These are phyloP conservation scores for Aphidoletes aphidimyza DNA, from an alignment of 2,888 invertebrate genomes.

Conservation along the genomic window DNA sequence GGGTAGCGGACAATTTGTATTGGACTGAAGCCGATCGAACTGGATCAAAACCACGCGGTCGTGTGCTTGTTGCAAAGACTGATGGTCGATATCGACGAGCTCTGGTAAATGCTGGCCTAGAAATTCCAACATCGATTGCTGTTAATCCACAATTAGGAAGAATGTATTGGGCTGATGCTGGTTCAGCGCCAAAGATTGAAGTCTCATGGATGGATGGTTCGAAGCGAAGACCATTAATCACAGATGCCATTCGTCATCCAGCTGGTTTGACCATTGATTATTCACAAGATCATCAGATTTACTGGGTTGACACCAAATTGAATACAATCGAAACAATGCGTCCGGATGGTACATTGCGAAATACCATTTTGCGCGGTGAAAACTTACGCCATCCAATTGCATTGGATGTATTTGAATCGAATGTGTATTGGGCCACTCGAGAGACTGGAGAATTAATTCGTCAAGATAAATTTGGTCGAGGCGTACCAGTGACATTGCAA, in stretches of 20 bases:
- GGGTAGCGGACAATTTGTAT: slow-evolving; percentile 92
- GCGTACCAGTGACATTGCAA: slow-evolving; percentile 85
- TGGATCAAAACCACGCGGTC: slow-evolving; percentile 78
- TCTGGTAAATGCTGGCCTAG: slow-evolving; percentile 80
- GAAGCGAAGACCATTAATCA: slow-evolving; percentile 82
- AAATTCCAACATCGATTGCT: slow-evolving; percentile 88
- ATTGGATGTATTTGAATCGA: slow-evolving; percentile 93
- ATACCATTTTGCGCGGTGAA: slow-evolving; percentile 79
- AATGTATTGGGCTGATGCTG: slow-evolving; percentile 95
- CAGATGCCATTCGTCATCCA: slow-evolving; percentile 85
- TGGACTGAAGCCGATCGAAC: slow-evolving; percentile 89
- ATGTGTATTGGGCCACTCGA: slow-evolving; percentile 91
- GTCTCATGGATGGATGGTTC: slow-evolving; percentile 97
- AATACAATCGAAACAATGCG: slow-evolving; percentile 89
- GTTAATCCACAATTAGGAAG: slow-evolving; percentile 87
- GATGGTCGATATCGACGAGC: slow-evolving; percentile 90
- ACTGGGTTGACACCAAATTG: slow-evolving; percentile 95
- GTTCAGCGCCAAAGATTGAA: slow-evolving; percentile 92
- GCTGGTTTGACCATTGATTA: slow-evolving; percentile 91
- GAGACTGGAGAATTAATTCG: slow-evolving; percentile 80
- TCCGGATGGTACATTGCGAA: slow-evolving; percentile 82
- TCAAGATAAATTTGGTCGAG: slow-evolving; percentile 97
- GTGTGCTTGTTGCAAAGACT: slow-evolving; percentile 86
- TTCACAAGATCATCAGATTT: slow-evolving; percentile 87
- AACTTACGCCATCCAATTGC: slow-evolving; percentile 82